Percentiles rank a stretch among this genome's conserved stretches.
Conservation (phyloP, 1,140 invertebrate genomes). For the Limonius californicus region DNA sequence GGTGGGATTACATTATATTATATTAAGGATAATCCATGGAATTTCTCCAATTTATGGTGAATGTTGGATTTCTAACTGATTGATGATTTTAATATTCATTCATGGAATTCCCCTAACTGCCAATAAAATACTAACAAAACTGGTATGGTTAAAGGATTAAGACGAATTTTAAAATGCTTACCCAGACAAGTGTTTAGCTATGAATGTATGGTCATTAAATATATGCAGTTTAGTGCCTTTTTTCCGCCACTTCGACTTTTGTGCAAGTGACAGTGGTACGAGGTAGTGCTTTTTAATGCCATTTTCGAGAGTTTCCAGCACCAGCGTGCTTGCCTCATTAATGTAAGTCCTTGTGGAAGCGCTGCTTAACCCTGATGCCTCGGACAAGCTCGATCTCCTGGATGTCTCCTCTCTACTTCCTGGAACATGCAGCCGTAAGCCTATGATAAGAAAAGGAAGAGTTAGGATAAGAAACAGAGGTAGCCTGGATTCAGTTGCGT, state of each 20-base stretch:
- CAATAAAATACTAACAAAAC: no score
- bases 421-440: conserved; percentile 41
- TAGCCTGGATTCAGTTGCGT: no score
- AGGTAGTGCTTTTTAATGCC: conserved; percentile 88
- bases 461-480: no score
- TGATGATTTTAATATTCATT: no score
- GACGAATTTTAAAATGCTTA: no score
- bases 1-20: no score
- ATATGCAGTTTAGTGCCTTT: conserved; percentile 91
- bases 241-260: conserved; percentile 83
- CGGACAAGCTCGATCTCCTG: conserved; percentile 80
- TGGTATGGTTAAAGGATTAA: no score
- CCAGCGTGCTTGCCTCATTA: conserved; percentile 85
- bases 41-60: no score
- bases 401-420: conserved; percentile 53
- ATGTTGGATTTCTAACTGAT: no score
- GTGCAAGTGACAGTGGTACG: conserved; percentile 81
- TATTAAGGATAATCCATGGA: no score
- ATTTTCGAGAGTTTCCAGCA: conserved; percentile 86
- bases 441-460: conserved; percentile 28
- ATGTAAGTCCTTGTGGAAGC: conserved; percentile 86
- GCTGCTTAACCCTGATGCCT: conserved; percentile 74
- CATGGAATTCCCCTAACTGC: no score
- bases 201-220: conserved; percentile 93
- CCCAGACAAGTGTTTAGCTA: conserved; percentile 91